Evolutionary conservation across 1,140 invertebrate genomes (phyloP).

Genomic region (Drosophila burlai): DNA sequence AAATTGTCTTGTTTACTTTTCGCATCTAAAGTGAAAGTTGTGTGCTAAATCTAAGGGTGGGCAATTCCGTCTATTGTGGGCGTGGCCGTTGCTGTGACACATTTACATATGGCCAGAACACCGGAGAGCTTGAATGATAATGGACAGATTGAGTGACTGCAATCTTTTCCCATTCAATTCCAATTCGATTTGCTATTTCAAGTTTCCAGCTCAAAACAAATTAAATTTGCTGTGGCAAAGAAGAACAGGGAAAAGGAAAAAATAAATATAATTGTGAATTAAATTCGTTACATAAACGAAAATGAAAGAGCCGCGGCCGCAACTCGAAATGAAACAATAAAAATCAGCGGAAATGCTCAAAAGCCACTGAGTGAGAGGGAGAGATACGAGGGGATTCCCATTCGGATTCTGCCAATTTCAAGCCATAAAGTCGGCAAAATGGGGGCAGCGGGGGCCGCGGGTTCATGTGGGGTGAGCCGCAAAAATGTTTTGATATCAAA

Average conservation of each 20-base stretch:
- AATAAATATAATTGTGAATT: constrained; percentile 80
- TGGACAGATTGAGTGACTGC: constrained; percentile 7
- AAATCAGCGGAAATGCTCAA: constrained; percentile 68
- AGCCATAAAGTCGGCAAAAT: constrained; percentile 45
- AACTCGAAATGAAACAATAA: constrained; percentile 71
- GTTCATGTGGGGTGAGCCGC: constrained; percentile 55
- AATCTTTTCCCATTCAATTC: constrained; percentile 57
- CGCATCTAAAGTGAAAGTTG: constrained; percentile 64
- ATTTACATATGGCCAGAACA: constrained; percentile 50
- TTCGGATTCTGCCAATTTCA: constrained; percentile 57
- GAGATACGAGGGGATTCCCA: constrained; percentile 14
- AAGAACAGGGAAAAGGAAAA: constrained; percentile 17
- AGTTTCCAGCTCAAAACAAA: constrained; percentile 55
- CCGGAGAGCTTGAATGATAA: not conserved
- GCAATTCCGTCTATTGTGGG: constrained; percentile 3
- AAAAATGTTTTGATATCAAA: constrained; percentile 83
- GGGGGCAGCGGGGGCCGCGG: not conserved
- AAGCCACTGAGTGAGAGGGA: constrained; percentile 16
- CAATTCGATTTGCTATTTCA: constrained; percentile 51
- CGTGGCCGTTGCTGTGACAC: constrained; percentile 41
- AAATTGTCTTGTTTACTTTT: constrained; percentile 82
- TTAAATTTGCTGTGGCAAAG: constrained; percentile 54
- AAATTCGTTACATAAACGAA: constrained; percentile 76
- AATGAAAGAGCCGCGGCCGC: constrained; percentile 46
- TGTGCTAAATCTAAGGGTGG: not conserved